phyloP scores from a whole-genome alignment of 2,113 vertebrate genomes.

The Dicaeum eximium region DNA sequence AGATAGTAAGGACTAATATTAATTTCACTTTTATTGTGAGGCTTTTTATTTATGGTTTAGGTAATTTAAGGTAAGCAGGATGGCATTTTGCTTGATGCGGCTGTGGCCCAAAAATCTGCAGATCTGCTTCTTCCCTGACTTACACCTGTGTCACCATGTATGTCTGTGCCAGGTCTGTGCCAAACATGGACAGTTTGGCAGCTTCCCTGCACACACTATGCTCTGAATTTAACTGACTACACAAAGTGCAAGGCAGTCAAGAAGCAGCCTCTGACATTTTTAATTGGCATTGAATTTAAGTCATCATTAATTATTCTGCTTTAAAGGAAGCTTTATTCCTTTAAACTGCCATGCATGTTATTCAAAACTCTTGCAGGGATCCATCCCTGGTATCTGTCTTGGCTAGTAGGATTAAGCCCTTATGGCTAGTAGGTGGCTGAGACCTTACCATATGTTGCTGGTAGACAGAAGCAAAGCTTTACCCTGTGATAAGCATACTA shows the following conservation, averaged over 20 bases:
- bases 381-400: conserved; percentile 45
- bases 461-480: conserved; percentile 64
- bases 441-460: conserved; percentile 65
- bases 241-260: conserved; percentile 43
- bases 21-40: background rate
- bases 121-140: background rate
- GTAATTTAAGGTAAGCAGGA: background rate
- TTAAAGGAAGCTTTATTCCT: conserved; percentile 23
- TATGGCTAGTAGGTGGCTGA: conserved; percentile 61
- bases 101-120: background rate
- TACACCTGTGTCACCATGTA: background rate
- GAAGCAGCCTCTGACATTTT: conserved; percentile 53
- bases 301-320: conserved; percentile 33
- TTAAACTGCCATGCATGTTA: background rate
- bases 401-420: conserved; percentile 49
- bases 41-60: background rate
- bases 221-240: conserved; percentile 39
- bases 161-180: background rate
- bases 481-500: conserved; percentile 61
- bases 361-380: conserved; percentile 38
- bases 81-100: background rate
- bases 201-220: background rate
- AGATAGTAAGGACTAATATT: background rate
- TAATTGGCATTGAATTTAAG: conserved; percentile 53
- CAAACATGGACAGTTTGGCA: background rate